Conservation (phyloP, 2,113 vertebrate species). For the Balaenoptera acutorostrata region DNA sequence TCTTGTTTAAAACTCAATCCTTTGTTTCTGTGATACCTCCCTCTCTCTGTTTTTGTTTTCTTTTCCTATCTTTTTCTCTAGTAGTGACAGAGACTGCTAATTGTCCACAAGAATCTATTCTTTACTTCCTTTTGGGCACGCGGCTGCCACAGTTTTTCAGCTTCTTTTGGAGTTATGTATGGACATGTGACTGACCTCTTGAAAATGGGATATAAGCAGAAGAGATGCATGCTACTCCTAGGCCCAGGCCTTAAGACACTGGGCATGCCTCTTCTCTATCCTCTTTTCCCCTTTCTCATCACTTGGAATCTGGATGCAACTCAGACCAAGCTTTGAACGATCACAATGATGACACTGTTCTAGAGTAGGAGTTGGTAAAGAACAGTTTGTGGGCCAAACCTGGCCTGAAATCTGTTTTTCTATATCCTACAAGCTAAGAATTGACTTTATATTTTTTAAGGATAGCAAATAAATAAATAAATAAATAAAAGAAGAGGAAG, state of each 20-base stretch:
- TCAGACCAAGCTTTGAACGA: not conserved
- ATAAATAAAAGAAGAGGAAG: not conserved
- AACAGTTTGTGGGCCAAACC: not conserved
- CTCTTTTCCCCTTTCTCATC: not conserved
- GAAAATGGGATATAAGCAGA: not conserved
- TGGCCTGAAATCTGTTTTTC: not conserved
- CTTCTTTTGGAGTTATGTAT: not conserved
- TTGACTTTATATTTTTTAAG: not conserved
- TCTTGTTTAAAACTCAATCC: not conserved
- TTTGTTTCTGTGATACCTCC: not conserved
- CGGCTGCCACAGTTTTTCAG: not conserved
- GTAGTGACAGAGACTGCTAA: not conserved
- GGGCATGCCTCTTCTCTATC: not conserved
- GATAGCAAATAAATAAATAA: not conserved
- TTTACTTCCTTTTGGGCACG: not conserved
- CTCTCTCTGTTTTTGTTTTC: not conserved
- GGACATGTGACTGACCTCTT: not conserved
- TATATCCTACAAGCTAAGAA: not conserved
- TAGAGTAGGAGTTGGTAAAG: not conserved
- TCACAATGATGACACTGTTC: not conserved
- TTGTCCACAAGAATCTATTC: not conserved
- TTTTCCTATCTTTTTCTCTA: not conserved
- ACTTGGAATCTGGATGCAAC: not conserved
- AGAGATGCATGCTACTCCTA: not conserved
- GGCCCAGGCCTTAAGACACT: not conserved